Evolutionary conservation across 2,888 invertebrate species (phyloP).

Genomic region (Rhagium mordax): DNA sequence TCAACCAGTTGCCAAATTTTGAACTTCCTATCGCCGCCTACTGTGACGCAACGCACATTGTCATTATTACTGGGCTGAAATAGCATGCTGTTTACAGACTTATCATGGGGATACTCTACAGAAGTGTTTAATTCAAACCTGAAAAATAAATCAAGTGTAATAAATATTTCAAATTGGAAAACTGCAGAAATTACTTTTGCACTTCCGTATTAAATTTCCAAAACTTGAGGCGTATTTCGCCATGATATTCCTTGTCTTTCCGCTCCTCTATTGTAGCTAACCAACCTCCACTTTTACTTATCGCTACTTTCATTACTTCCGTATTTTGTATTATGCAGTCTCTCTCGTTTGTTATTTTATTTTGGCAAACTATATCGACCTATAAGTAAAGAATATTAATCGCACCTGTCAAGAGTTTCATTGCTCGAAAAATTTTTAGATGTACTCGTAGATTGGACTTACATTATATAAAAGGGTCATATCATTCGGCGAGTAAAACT

Average conservation of each 20-base stretch:
- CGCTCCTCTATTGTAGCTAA: slow-evolving; percentile 81
- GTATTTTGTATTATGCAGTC: slow-evolving; percentile 75
- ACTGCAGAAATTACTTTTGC: slow-evolving; percentile 73
- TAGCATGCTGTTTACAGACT: slow-evolving; percentile 73
- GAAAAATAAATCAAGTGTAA: slow-evolving; percentile 51
- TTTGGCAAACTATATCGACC: slow-evolving; percentile 82
- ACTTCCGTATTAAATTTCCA: slow-evolving; percentile 77
- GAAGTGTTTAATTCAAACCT: slow-evolving; percentile 82
- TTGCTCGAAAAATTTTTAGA: neutral
- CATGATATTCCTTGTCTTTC: slow-evolving; percentile 72
- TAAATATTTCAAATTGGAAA: slow-evolving; percentile 1
- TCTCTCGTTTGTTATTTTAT: slow-evolving; percentile 78
- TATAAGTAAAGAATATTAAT: slow-evolving; percentile 57
- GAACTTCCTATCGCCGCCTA: slow-evolving; percentile 79
- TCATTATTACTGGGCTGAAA: slow-evolving; percentile 73
- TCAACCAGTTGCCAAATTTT: slow-evolving; percentile 80
- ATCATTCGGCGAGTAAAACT: slow-evolving; percentile 79
- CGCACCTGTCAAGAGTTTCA: neutral
- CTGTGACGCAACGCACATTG: slow-evolving; percentile 75
- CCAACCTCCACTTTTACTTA: slow-evolving; percentile 80
- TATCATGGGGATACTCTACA: slow-evolving; percentile 81
- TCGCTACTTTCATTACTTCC: slow-evolving; percentile 78
- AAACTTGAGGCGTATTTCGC: slow-evolving; percentile 82
- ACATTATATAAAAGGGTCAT: slow-evolving; percentile 82
- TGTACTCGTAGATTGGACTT: slow-evolving; percentile 62